Evolutionary conservation across 2,888 invertebrate species (phyloP), one percentile per base, ranked within the genome.

Genomic region (Xylota sylvarum): DNA sequence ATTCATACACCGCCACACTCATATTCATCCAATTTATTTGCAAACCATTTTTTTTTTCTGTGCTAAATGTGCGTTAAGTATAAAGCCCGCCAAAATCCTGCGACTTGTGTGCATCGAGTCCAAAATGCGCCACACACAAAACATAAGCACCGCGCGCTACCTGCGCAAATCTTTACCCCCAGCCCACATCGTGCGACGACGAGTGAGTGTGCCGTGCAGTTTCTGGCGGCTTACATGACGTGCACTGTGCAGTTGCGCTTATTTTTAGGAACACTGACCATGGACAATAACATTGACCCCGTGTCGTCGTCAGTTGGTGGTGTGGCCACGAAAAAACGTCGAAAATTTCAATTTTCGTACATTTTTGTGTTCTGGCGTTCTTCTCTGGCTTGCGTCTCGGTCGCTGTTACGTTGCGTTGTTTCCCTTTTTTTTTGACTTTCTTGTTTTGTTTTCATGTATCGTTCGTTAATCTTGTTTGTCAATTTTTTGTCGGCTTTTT

Each of bases 221-320:
- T 37, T 56, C n/a, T 37, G 46, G 17, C 67, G 58, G 30, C 43
- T 77, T 60, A 60, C 40, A 60, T 69, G 77, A 67, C 77, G 50
- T 69, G 69, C 58, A 69, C 40, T 77, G 50, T 69, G 69, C 58
- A 69, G 50, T 77, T 77, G 69, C 43, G 60, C 65, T 77, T 77
- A 77, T 77, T 77, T 77, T 77, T 77, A 77, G 77, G 79, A 73
- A 79, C 65, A 83, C 83, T 83, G 83, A 83, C 83, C 83, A 83
- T 83, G 83, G 83, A 78, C 83, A 83, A 83, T 83, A 83, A 83
- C 83, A 83, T 83, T 83, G 83, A 83, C 83, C 83, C 83, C 83
- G 23, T n/a, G n/a, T 23, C 23, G 23, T 23, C 23, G 50, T 60
- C 67, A 69, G 69, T 30, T 56, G 32, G 35, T 37, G 65, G 35